Evolutionary conservation across 2,888 invertebrate genomes (phyloP).

Genomic region (Ophonus ardosiacus): DNA sequence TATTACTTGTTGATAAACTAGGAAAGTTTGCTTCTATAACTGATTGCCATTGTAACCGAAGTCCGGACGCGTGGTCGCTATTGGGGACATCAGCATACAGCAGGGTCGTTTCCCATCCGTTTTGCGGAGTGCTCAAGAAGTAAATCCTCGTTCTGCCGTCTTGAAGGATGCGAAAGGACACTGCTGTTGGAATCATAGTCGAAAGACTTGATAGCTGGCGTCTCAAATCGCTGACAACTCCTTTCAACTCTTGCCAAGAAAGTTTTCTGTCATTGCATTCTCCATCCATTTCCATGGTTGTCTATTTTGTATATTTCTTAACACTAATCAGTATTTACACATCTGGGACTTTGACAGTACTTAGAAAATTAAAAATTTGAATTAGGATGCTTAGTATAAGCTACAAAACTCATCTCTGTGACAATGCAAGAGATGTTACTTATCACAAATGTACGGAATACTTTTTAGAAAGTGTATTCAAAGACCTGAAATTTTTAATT

Average conservation of each 20-base stretch:
- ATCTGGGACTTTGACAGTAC: conserved; percentile 60
- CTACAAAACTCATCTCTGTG: conserved; percentile 40
- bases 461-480: conserved; percentile 60
- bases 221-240: conserved; percentile 88
- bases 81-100: conserved; percentile 90
- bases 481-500: conserved; percentile 60
- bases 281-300: conserved; percentile 58
- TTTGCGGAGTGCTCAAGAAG: conserved; percentile 91
- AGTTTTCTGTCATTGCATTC: conserved; percentile 69
- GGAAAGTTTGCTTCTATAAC: conserved; percentile 88
- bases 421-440: conserved; percentile 46
- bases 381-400: conserved; percentile 48
- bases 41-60: conserved; percentile 86
- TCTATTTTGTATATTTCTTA: conserved; percentile 7
- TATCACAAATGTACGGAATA: conserved; percentile 26
- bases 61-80: conserved; percentile 78
- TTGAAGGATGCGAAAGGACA: conserved; percentile 87
- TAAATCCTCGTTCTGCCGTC: conserved; percentile 92
- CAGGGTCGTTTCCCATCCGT: conserved; percentile 93
- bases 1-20: conserved; percentile 78
- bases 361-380: conserved; percentile 56
- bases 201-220: conserved; percentile 88
- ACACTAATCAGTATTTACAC: conserved; percentile 58
- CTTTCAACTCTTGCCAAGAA: conserved; percentile 89
- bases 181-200: conserved; percentile 89